These are phyloP conservation scores for Anas capensis DNA, from an alignment of 2,797 vertebrate genomes.

Conservation along the genomic window DNA sequence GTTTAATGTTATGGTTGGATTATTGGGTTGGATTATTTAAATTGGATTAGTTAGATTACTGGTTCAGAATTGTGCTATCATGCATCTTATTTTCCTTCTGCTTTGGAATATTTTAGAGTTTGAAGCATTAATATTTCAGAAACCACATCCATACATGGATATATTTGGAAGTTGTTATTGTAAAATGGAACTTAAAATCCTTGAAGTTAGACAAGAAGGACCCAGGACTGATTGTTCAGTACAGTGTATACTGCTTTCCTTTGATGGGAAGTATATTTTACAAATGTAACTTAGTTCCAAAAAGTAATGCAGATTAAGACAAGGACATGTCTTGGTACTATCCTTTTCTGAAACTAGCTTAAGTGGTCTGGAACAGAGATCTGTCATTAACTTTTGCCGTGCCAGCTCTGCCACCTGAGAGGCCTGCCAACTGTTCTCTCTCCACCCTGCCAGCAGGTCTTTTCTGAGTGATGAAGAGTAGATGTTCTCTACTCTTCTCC, in stretches of 20 bases:
- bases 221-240: neutral
- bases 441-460: neutral
- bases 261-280: neutral
- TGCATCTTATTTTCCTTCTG: neutral
- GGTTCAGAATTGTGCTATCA: neutral
- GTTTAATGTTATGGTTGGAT: neutral
- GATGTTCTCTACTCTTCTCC: neutral
- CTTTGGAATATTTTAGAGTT: neutral
- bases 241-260: neutral
- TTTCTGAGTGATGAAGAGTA: neutral
- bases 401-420: neutral
- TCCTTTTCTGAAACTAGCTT: neutral
- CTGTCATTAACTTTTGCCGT: neutral
- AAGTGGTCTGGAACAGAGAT: neutral
- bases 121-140: neutral
- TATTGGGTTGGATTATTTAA: neutral
- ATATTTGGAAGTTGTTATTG: neutral
- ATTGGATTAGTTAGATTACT: constrained; percentile 34
- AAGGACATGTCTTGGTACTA: neutral
- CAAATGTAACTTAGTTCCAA: neutral
- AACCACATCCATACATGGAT: neutral
- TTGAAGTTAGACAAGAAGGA: neutral
- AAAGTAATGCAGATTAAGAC: neutral
- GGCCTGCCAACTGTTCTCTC: neutral
- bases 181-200: neutral